Evolutionary conservation across 2,113 vertebrate genomes (phyloP).

Genomic region (Eidolon helvum): DNA sequence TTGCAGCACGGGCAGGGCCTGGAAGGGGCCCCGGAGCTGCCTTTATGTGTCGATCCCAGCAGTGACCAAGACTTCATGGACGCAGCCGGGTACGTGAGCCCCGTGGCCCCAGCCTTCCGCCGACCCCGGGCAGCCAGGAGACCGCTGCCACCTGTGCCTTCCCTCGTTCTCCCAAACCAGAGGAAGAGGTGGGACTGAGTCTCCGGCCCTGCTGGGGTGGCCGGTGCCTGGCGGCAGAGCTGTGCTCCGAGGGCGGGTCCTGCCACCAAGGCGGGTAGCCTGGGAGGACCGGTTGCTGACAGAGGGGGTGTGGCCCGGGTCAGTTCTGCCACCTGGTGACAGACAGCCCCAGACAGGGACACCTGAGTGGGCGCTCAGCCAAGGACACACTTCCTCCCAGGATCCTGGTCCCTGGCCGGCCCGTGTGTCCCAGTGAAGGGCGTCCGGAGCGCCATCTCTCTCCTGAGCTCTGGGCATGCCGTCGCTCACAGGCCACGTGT

Average conservation of each 20-base stretch:
- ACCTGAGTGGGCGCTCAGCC: too few species aligned
- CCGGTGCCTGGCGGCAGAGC: rapidly evolving
- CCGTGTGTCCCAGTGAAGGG: rapidly evolving
- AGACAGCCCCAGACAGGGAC: background rate
- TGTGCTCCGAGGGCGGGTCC: rapidly evolving
- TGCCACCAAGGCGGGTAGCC: background rate
- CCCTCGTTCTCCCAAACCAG: background rate
- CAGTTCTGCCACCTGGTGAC: background rate
- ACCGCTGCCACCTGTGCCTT: rapidly evolving
- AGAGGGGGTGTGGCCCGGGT: too few species aligned
- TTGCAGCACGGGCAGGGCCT: conserved; percentile 89
- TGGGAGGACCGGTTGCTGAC: too few species aligned
- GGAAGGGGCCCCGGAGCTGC: conserved; percentile 89
- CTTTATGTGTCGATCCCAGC: conserved; percentile 87
- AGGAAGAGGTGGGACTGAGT: background rate
- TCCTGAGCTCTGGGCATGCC: rapidly evolving
- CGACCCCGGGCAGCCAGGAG: too few species aligned
- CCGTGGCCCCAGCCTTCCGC: background rate
- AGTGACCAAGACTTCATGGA: conserved; percentile 89
- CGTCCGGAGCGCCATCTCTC: too few species aligned
- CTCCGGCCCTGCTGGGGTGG: background rate
- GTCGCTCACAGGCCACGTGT: background rate
- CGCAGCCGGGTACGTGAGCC: conserved; percentile 82
- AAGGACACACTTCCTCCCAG: rapidly evolving
- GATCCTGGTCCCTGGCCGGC: background rate